Evolutionary conservation across 2,888 invertebrate species (phyloP).

Genomic region (Mesorhabditis spiculigera): DNA sequence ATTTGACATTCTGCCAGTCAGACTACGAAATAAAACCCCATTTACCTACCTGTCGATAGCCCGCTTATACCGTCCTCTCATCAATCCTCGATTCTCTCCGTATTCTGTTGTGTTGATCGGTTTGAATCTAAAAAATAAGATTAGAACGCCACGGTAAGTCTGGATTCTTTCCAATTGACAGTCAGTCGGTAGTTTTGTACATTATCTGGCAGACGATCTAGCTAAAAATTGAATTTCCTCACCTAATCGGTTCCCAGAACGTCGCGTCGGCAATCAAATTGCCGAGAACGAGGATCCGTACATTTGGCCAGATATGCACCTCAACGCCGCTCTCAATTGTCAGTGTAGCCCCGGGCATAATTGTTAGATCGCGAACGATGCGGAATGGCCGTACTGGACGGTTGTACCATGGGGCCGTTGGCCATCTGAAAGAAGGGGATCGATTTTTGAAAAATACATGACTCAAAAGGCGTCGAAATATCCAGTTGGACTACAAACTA

Average conservation of each 20-base stretch:
- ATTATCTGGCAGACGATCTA: background rate
- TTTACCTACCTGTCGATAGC: slow-evolving; percentile 6
- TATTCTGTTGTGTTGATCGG: slow-evolving; percentile 58
- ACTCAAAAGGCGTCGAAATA: background rate
- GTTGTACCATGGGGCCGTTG: slow-evolving; percentile 21
- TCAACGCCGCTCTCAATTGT: slow-evolving; percentile 75
- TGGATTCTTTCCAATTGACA: background rate
- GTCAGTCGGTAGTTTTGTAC: background rate
- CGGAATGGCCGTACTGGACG: slow-evolving; percentile 69
- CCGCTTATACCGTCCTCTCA: slow-evolving; percentile 38
- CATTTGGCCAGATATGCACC: slow-evolving; percentile 89
- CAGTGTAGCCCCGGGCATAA: slow-evolving; percentile 87
- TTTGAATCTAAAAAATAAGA: slow-evolving; percentile 35
- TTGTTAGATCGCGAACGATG: slow-evolving; percentile 83
- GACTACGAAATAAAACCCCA: background rate
- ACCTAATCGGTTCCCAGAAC: slow-evolving; percentile 65
- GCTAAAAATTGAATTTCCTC: slow-evolving; percentile 9
- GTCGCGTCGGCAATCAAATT: slow-evolving; percentile 78
- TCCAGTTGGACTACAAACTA: too few species aligned
- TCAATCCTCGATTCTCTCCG: slow-evolving; percentile 33
- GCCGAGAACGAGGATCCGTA: slow-evolving; percentile 73
- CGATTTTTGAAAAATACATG: background rate
- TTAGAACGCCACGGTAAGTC: background rate
- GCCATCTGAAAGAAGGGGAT: background rate
- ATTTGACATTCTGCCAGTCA: slow-evolving; percentile 12